Evolutionary conservation across 2,113 vertebrate species (phyloP).

Genomic region (Anthoscopus minutus): DNA sequence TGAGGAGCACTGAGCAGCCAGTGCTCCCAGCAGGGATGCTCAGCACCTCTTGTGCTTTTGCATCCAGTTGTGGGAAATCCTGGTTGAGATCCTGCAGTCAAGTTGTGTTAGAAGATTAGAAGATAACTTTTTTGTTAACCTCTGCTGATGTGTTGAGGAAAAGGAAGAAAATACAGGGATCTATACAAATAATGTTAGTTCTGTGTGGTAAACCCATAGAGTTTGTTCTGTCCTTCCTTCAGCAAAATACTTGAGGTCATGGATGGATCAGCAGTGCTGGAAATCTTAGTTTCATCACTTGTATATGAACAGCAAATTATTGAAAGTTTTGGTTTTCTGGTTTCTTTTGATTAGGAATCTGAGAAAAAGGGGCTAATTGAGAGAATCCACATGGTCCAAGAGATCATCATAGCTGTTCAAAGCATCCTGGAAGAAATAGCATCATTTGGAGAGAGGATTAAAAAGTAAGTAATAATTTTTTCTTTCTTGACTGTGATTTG

Average conservation of each 20-base stretch:
- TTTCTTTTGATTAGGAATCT: constrained; percentile 75
- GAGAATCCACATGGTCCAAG: constrained; percentile 96
- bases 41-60: background rate
- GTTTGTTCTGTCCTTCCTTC: background rate
- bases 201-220: background rate
- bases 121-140: no score
- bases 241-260: background rate
- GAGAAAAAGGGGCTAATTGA: constrained; percentile 92
- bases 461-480: constrained; percentile 82
- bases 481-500: background rate
- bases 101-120: background rate
- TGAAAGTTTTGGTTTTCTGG: background rate
- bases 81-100: background rate
- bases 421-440: constrained; percentile 86
- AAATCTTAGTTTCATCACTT: background rate
- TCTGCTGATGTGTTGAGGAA: background rate
- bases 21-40: background rate
- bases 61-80: background rate
- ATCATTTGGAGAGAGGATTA: constrained; percentile 89
- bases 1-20: background rate
- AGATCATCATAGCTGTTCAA: constrained; percentile 89
- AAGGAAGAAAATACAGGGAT: background rate
- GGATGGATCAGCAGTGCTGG: background rate
- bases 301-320: background rate
- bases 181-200: background rate